Base-by-base conservation (phyloP, 2,888 invertebrate genomes). In the Agonum fuliginosum region DNA sequence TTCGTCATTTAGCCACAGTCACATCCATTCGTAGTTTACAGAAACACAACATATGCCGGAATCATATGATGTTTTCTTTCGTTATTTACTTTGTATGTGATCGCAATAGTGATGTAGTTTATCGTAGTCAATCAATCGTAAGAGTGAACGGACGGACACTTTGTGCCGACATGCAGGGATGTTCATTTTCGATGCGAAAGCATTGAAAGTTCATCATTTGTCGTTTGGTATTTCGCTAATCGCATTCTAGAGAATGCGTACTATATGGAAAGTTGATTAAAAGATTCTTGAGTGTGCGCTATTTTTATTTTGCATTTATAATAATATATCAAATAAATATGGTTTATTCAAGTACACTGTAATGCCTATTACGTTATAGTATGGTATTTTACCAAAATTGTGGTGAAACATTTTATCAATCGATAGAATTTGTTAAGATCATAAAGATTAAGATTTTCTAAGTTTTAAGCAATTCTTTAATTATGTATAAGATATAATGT, bases 311-410 rank as follows among this genome's bases (percentile, higher is more conserved):
- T 83, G 83, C 83, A 84, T 85, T 84, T 83, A 83, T 80, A 80
- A 82, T 82, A 69, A 58, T 71, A 81, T 81, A 81, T 82, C 82
- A 83, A 82, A 80, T 82, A 83, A 82, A 83, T 82, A 84, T 81
- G 81, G 79, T 83, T 82, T 78, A 79, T 81, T 81, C 84, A 83
- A 84, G 86, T 87, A 87, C 87, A 87, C 86, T 88, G 88, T 89
- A 89, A 89, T 89, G 85, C 87, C 85, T 84, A 88, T 88, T 89
- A 89, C 88, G 88, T 89, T 89, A 84, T 87, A 87, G 89, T 89
- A 89, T 89, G 89, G 89, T 89, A 89, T 88, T 89, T 89, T 89
- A 89, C 88, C 88, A 88, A 86, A 82, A 48, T 48, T 70, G 43
- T 70, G 69, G 69, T 70, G 69, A 51, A 70, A 54, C 41, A 70